Evolutionary conservation across 2,888 invertebrate species (phyloP), one percentile per base, ranked within the genome.

Genomic region (Fissipunctia ypsillon): DNA sequence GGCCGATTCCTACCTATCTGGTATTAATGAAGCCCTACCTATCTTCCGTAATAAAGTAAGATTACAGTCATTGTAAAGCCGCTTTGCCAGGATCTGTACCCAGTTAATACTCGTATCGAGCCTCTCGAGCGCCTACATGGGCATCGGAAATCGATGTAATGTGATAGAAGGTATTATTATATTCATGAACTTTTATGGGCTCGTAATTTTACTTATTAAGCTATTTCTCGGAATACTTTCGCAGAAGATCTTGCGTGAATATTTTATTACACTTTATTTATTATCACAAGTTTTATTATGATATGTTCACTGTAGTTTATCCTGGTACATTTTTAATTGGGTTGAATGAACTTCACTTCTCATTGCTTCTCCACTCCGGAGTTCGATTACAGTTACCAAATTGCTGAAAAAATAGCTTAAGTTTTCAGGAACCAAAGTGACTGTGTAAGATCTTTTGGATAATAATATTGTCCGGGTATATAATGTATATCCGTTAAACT

Each of bases 1-100:
- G 0, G 43, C 14, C 45, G 28, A 28, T 38, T 77, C 48, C 43
- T 56, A 38, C 57, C 77, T 73, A 84, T 85, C 84, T 83, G 78
- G 87, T 90, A 91, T 91, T 93, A 93, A 93, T 91, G 92, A 93
- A 93, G 90, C 90, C 91, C 78, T 61, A 78, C 84, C 84, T 88
- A 87, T 88, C 90, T 86, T 84, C 79, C 83, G 92, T 90, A 91
- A 92, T 92, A 92, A 93, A 91, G 90, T 89, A 87, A 91, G 93
- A 93, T 93, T 92, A 93, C 83, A 87, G 89, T 88, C 91, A 90
- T 90, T 90, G 90, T 90, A 87, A 86, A 87, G 89, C 86, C 88
- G 84, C 87, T 84, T 81, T 80, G 77, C 77, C 61, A 71, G 83
- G 83, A 80, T 85, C 83, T 80, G 71, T 83, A 69, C 72, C 70